Evolutionary conservation across 2,797 vertebrate species (phyloP).

Genomic region (Coluber constrictor): DNA sequence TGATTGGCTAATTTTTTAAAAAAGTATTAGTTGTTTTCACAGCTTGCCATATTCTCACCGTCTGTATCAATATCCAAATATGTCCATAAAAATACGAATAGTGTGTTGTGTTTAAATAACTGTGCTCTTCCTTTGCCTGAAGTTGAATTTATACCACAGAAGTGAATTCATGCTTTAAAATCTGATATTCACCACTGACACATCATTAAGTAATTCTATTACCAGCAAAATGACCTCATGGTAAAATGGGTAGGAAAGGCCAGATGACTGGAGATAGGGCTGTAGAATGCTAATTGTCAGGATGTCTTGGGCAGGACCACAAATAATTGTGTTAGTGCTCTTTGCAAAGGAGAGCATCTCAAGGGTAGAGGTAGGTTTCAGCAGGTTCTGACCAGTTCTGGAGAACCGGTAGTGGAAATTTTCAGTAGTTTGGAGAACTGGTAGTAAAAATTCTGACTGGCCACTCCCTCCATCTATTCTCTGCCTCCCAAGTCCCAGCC

Average conservation of each 20-base stretch:
- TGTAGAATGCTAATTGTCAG: constrained; percentile 70
- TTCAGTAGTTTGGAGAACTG: too few relatives aligned
- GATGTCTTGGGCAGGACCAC: constrained; percentile 61
- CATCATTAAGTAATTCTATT: constrained; percentile 65
- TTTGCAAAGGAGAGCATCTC: constrained; percentile 69
- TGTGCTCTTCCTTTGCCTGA: background rate
- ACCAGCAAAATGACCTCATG: constrained; percentile 66
- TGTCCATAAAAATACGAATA: background rate
- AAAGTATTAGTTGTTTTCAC: background rate
- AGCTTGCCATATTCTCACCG: background rate
- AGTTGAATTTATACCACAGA: constrained; percentile 23
- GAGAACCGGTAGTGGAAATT: too few relatives aligned
- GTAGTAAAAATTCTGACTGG: too few relatives aligned
- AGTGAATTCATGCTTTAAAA: constrained; percentile 20
- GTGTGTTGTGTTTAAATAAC: background rate
- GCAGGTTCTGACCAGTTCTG: too few relatives aligned
- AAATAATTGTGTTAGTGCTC: constrained; percentile 67
- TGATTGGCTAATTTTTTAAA: background rate
- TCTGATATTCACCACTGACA: constrained; percentile 60
- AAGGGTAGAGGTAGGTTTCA: constrained; percentile 22
- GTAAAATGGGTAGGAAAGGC: constrained; percentile 64
- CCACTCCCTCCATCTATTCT: too few relatives aligned
- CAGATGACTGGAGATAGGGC: constrained; percentile 73
- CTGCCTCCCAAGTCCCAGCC: too few relatives aligned
- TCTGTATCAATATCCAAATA: background rate